These are phyloP conservation scores for Dryomyza anilis DNA, from an alignment of 2,888 invertebrate genomes.

Conservation along the genomic window DNA sequence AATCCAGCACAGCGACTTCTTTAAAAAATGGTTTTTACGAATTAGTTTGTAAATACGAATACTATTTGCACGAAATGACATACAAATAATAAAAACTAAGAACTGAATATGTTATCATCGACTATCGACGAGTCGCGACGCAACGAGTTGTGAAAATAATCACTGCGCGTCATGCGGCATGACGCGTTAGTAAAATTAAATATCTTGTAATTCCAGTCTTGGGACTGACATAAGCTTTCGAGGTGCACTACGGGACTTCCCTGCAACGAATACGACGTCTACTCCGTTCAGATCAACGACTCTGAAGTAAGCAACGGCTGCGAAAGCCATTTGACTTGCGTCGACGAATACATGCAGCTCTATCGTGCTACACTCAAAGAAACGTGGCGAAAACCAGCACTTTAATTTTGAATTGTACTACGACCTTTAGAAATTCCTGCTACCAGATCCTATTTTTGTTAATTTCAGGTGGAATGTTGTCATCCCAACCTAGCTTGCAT, in stretches of 20 bases:
- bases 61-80: no score
- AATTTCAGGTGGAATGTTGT: conserved; percentile 16
- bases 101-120: no score
- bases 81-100: no score
- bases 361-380: background rate
- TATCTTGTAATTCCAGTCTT: conserved; percentile 21
- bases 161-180: no score
- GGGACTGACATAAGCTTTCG: no score
- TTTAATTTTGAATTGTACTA: conserved; percentile 9
- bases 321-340: conserved; percentile 27
- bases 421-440: conserved; percentile 18
- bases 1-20: conserved; percentile 31
- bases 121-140: no score
- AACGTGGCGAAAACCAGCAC: conserved; percentile 11
- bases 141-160: no score
- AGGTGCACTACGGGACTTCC: background rate
- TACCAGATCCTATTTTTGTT: conserved; percentile 27
- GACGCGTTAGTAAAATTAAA: no score
- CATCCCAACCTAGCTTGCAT: conserved; percentile 20
- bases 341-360: conserved; percentile 26
- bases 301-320: conserved; percentile 18
- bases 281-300: background rate
- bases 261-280: conserved; percentile 12
- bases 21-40: conserved; percentile 26
- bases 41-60: conserved; percentile 19